Percentiles rank a stretch among this genome's conserved stretches.
These are phyloP conservation scores for Centruroides vittatus DNA, from an alignment of 1,140 invertebrate species.

Conservation along the genomic window DNA sequence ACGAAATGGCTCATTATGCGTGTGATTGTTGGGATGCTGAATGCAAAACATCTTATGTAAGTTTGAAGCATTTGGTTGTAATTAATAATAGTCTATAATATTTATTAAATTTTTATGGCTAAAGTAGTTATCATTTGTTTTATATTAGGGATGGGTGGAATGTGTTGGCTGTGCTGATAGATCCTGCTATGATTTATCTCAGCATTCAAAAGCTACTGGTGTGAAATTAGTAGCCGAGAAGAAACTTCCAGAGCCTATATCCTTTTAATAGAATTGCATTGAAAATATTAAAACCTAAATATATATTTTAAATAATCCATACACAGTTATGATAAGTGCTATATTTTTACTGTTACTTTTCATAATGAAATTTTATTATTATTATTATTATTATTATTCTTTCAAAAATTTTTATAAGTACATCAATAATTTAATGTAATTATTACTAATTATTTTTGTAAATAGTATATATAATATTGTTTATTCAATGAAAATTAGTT, in stretches of 20 bases:
- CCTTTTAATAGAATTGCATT: constrained; percentile 22
- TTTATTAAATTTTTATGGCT: neutral
- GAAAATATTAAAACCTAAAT: too few species aligned
- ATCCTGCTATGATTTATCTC: constrained; percentile 90
- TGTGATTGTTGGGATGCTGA: constrained; percentile 99
- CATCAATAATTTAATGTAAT: too few species aligned
- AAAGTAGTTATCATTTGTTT: too few species aligned
- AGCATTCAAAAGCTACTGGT: constrained; percentile 85
- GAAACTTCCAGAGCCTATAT: constrained; percentile 66
- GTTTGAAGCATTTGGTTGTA: constrained; percentile 13
- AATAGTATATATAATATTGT: too few species aligned
- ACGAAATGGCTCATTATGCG: constrained; percentile 99
- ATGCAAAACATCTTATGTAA: constrained; percentile 77
- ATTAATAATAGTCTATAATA: constrained; percentile 15
- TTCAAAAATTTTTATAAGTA: too few species aligned
- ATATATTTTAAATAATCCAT: too few species aligned
- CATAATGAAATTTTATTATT: too few species aligned
- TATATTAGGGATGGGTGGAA: constrained; percentile 82
- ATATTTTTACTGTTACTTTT: neutral
- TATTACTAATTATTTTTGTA: too few species aligned
- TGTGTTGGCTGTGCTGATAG: constrained; percentile 99
- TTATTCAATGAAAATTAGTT: too few species aligned
- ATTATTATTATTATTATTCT: too few species aligned
- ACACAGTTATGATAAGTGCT: too few species aligned
- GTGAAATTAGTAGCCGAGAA: constrained; percentile 82